Evolutionary conservation across 2,888 invertebrate species (phyloP).

Genomic region (Lymantria dispar): DNA sequence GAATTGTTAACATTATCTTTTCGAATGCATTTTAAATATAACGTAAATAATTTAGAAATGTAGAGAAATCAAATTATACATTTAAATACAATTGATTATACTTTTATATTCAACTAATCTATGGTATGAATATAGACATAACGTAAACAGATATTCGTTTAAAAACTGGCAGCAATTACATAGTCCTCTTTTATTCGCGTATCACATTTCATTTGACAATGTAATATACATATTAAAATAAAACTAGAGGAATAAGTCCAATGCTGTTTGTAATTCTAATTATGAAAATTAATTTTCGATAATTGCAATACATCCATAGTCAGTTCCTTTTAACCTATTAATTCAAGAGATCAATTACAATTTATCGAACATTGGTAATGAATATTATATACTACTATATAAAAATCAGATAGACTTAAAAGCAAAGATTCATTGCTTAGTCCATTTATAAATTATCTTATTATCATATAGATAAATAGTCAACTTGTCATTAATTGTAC

Average conservation of each 20-base stretch:
- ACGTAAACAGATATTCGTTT: neutral
- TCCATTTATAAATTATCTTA: conserved; percentile 14
- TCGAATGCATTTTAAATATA: too few relatives aligned
- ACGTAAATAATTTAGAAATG: too few relatives aligned
- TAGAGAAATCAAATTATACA: too few relatives aligned
- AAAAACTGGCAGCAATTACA: neutral
- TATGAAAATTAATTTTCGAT: conserved; percentile 8
- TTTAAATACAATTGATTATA: neutral
- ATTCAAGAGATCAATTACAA: conserved; percentile 36
- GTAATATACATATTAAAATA: neutral
- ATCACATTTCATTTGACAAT: neutral
- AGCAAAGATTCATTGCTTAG: conserved; percentile 15
- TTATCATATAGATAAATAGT: conserved; percentile 22
- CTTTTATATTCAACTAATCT: neutral
- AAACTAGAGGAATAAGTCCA: neutral
- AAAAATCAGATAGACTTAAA: conserved; percentile 15
- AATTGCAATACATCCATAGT: conserved; percentile 16
- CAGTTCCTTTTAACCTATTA: conserved; percentile 22
- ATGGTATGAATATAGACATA: neutral
- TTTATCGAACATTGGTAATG: conserved; percentile 30
- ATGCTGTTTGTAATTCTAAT: neutral
- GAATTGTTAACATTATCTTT: too few relatives aligned
- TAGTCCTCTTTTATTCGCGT: neutral
- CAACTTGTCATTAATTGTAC: conserved; percentile 19
- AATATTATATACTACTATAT: conserved; percentile 21